phyloP scores from a whole-genome alignment of 2,888 invertebrate genomes.

The Hyalella azteca region DNA sequence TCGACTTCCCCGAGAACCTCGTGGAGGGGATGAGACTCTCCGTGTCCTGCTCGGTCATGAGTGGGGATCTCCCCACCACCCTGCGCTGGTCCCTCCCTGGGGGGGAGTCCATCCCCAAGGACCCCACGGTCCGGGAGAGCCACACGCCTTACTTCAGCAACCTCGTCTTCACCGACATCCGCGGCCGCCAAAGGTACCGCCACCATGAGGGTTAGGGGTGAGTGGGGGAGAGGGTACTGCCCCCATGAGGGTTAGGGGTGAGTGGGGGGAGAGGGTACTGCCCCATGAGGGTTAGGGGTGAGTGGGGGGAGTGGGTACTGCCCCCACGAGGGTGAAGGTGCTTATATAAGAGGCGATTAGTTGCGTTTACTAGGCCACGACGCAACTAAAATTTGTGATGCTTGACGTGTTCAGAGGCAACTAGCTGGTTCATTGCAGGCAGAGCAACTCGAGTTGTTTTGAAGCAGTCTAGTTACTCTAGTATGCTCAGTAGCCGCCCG shows the following conservation, averaged over 20 bases:
- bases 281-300: constrained; percentile 64
- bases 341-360: too few species aligned
- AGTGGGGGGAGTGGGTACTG: too few species aligned
- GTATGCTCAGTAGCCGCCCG: too few species aligned
- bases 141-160: constrained; percentile 60
- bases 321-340: constrained; percentile 62
- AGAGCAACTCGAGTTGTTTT: too few species aligned
- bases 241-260: constrained; percentile 64
- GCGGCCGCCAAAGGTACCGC: constrained; percentile 61
- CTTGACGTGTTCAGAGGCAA: too few species aligned
- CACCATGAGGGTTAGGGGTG: constrained; percentile 62
- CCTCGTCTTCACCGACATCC: constrained; percentile 60
- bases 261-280: too few species aligned
- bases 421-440: too few species aligned
- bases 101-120: constrained; percentile 35
- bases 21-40: constrained; percentile 63
- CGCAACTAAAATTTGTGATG: too few species aligned
- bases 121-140: constrained; percentile 48
- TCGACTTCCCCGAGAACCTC: constrained; percentile 61
- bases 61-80: constrained; percentile 64
- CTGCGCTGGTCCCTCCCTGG: constrained; percentile 61
- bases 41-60: constrained; percentile 64
- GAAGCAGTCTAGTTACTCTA: too few species aligned
- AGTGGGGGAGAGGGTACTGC: constrained; percentile 62
- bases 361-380: too few species aligned